A percentile compares a stretch with the other conserved stretches of the same genome.
phyloP scores from a whole-genome alignment of 2,113 vertebrate genomes.

The Chaetops frenatus region DNA sequence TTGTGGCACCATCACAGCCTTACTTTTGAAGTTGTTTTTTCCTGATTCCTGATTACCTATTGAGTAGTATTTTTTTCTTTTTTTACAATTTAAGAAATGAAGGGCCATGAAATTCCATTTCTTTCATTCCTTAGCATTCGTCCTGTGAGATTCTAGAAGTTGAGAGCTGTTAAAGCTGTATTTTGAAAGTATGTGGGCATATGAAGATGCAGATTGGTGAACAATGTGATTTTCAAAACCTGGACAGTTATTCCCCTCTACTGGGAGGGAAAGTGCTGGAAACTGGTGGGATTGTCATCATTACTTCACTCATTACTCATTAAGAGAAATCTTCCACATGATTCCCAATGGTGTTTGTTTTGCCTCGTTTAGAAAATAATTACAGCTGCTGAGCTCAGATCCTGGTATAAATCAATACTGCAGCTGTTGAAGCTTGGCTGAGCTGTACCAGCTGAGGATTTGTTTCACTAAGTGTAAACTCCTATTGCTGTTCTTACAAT shows the following conservation, averaged over 20 bases:
- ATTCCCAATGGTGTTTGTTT: not conserved
- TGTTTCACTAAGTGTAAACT: not conserved
- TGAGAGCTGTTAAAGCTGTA: not conserved
- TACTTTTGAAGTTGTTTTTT: not conserved
- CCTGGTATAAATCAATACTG: not conserved
- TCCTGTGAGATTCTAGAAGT: not conserved
- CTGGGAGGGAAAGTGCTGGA: not conserved
- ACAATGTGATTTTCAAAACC: not conserved
- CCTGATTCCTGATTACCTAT: not conserved
- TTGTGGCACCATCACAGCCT: not conserved
- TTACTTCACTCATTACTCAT: not conserved
- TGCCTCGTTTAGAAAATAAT: slow-evolving; percentile 2
- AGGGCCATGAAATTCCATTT: not conserved
- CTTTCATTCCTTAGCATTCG: not conserved
- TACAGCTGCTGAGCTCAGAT: not conserved
- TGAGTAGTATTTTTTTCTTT: not conserved
- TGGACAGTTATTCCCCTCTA: not conserved
- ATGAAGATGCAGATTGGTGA: not conserved
- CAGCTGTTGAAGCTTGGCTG: not conserved
- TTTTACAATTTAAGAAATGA: not conserved
- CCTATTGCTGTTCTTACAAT: not conserved
- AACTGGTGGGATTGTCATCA: not conserved
- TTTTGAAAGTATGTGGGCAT: not conserved
- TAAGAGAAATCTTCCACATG: not conserved
- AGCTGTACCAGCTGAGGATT: not conserved